These are phyloP conservation scores for Hycleus cichorii DNA, from an alignment of 1,140 invertebrate species.

Conservation along the genomic window DNA sequence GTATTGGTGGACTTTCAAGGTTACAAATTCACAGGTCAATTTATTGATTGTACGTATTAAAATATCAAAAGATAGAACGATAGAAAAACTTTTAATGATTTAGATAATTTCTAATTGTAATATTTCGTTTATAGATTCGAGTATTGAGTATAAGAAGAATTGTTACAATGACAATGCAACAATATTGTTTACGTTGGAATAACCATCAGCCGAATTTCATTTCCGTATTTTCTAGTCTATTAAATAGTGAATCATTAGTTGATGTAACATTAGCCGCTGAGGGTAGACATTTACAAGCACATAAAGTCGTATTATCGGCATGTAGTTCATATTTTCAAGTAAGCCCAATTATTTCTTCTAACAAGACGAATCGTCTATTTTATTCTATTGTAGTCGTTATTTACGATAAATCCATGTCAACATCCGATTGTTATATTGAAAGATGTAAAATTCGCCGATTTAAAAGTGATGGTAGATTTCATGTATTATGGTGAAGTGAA, in stretches of 20 bases:
- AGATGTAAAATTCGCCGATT: conserved; percentile 77
- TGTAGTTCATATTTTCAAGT: conserved; percentile 84
- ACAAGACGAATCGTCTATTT: not conserved
- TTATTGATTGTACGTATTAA: conserved; percentile 16
- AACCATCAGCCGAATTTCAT: conserved; percentile 86
- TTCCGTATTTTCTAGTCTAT: conserved; percentile 70
- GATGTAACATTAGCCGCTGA: conserved; percentile 83
- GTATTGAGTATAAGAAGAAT: not conserved
- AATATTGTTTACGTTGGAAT: conserved; percentile 83
- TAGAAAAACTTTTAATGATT: not conserved
- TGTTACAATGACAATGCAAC: conserved; percentile 62
- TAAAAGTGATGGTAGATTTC: conserved; percentile 84
- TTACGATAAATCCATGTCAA: conserved; percentile 77
- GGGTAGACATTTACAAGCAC: conserved; percentile 73
- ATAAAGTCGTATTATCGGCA: conserved; percentile 79
- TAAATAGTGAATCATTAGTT: conserved; percentile 73
- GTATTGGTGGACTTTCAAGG: conserved; percentile 16
- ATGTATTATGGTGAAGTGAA: conserved; percentile 91
- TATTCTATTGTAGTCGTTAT: conserved; percentile 54
- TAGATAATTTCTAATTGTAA: not conserved
- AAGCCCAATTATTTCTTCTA: conserved; percentile 17
- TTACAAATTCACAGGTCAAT: conserved; percentile 19
- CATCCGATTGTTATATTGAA: conserved; percentile 87
- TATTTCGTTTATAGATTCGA: not conserved
- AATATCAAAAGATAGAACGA: conserved; percentile 8